Percentiles rank a stretch among this genome's conserved stretches.
Conservation (phyloP, 2,888 invertebrate genomes). For the Meteorus colon region DNA sequence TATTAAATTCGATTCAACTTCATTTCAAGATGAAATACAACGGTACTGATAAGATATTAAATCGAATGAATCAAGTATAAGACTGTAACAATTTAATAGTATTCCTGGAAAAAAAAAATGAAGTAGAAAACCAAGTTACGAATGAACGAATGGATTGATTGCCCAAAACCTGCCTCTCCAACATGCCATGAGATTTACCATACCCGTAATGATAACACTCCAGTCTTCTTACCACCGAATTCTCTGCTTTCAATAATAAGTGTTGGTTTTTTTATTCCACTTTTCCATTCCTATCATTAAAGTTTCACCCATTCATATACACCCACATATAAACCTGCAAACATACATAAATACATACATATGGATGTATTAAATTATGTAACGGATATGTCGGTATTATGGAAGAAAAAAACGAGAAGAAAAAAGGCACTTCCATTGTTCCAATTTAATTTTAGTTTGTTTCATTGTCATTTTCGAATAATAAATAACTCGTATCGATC, state of each 20-base stretch:
- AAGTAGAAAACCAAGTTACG: constrained; percentile 10
- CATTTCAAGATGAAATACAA: constrained; percentile 5
- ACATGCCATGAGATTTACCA: constrained; percentile 11
- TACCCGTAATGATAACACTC: neutral
- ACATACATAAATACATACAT: neutral
- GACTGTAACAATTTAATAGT: constrained; percentile 43
- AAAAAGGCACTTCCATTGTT: constrained; percentile 17
- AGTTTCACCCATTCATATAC: neutral
- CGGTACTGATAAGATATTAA: constrained; percentile 17
- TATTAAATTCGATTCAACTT: neutral
- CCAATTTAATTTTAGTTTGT: constrained; percentile 36
- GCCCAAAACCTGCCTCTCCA: constrained; percentile 14
- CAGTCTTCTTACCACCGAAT: neutral
- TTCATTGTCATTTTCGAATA: neutral
- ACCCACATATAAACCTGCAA: neutral
- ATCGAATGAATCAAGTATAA: constrained; percentile 35
- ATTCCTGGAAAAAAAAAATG: constrained; percentile 15
- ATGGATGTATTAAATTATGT: neutral
- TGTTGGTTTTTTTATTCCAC: neutral
- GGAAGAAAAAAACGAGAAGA: neutral
- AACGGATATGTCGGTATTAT: neutral
- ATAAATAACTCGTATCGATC: constrained; percentile 50
- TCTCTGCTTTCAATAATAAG: neutral
- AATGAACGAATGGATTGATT: constrained; percentile 27
- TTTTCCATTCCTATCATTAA: neutral